Percentiles rank a stretch among this genome's conserved stretches.
Evolutionary conservation across 2,888 invertebrate species (phyloP).

Genomic region (Eupelmus urozonus): DNA sequence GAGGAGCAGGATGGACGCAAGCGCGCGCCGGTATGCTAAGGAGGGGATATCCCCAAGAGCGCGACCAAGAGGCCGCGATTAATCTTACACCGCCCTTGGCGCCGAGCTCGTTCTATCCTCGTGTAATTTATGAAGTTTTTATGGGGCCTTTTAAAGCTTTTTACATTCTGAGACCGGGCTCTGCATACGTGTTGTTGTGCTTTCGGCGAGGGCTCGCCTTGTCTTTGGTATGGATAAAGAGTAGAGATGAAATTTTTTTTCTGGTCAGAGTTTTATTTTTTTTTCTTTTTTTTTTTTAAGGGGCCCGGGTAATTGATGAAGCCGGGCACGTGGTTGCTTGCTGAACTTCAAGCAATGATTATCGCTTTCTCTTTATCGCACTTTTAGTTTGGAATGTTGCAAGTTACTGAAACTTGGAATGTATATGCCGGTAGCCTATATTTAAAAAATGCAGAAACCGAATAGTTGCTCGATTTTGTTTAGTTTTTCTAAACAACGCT

Average conservation of each 20-base stretch:
- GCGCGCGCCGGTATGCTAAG: neutral
- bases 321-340: too few relatives aligned
- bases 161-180: neutral
- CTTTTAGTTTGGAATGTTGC: too few relatives aligned
- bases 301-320: too few relatives aligned
- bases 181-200: too few relatives aligned
- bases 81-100: slow-evolving; percentile 17
- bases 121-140: slow-evolving; percentile 44
- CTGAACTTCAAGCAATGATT: too few relatives aligned
- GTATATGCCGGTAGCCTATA: too few relatives aligned
- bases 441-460: too few relatives aligned
- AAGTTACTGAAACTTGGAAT: too few relatives aligned
- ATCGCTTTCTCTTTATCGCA: too few relatives aligned
- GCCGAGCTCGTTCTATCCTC: neutral
- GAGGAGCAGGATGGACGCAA: too few relatives aligned
- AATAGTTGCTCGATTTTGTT: too few relatives aligned
- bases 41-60: neutral
- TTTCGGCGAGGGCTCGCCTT: neutral
- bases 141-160: slow-evolving; percentile 5
- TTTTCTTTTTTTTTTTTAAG: neutral
- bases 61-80: neutral
- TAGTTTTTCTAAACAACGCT: too few relatives aligned
- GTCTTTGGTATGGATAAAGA: neutral
- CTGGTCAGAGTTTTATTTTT: neutral
- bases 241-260: neutral